A percentile compares a stretch with the other conserved stretches of the same genome.
Evolutionary conservation across 2,888 invertebrate species (phyloP).

Genomic region (Isotomurus palustris): DNA sequence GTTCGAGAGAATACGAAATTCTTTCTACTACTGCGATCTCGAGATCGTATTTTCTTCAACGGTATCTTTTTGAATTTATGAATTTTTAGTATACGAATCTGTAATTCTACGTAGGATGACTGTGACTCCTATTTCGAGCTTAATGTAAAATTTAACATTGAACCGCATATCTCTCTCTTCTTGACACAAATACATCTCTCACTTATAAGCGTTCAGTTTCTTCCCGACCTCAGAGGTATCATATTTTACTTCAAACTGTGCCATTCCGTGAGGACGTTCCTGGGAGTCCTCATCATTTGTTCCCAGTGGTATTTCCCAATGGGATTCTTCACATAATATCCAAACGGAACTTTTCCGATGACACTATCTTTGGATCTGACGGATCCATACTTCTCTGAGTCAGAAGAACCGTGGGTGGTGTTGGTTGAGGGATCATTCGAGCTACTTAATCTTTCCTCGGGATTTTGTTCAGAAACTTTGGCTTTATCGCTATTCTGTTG

Average conservation of each 20-base stretch:
- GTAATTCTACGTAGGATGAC: no score
- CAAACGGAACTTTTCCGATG: slow-evolving; percentile 44
- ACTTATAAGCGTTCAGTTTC: no score
- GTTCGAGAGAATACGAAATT: no score
- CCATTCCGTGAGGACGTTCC: slow-evolving; percentile 44
- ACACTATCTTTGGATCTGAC: slow-evolving; percentile 40
- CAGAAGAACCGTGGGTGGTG: neutral
- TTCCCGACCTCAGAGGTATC: no score
- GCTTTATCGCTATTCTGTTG: neutral
- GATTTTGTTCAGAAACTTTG: neutral
- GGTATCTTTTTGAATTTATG: no score
- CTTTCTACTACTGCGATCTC: no score
- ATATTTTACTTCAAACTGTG: slow-evolving; percentile 37
- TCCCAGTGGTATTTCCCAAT: slow-evolving; percentile 44
- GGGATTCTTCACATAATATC: slow-evolving; percentile 41
- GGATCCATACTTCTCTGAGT: slow-evolving; percentile 9
- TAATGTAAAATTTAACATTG: no score
- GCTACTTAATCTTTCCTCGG: neutral
- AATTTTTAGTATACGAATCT: no score
- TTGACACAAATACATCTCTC: no score
- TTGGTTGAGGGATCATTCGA: neutral
- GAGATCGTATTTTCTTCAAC: no score
- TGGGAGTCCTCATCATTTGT: slow-evolving; percentile 41
- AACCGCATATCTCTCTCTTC: no score
- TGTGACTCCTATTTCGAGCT: no score